Conservation (phyloP, 2,113 vertebrate species). For the Redunca redunca region DNA sequence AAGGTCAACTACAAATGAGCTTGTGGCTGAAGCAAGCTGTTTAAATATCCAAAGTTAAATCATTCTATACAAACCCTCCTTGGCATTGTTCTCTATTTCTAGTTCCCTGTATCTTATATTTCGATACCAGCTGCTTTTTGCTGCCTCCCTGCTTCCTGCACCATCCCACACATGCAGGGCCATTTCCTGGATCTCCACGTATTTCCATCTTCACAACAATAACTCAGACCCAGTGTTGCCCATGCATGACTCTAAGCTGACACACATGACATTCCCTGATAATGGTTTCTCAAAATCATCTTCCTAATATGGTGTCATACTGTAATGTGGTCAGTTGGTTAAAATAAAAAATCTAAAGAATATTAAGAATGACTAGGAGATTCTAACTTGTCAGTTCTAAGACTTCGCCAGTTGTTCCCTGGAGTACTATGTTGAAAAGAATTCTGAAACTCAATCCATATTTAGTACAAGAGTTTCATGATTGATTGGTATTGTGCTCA, state of each 20-base stretch:
- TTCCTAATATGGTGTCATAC: neutral
- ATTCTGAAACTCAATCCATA: neutral
- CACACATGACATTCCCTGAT: neutral
- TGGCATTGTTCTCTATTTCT: neutral
- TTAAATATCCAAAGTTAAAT: neutral
- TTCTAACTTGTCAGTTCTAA: neutral
- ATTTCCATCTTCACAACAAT: neutral
- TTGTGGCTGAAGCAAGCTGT: neutral
- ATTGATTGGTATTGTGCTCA: neutral
- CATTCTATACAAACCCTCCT: neutral
- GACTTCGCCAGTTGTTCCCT: neutral
- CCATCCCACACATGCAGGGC: neutral
- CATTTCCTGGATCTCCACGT: neutral
- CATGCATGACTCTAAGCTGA: neutral
- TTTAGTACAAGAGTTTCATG: neutral
- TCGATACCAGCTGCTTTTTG: neutral
- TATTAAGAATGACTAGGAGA: neutral
- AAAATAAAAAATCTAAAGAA: neutral
- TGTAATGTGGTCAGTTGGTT: neutral
- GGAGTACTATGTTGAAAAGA: neutral
- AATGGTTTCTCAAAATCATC: neutral
- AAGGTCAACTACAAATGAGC: neutral
- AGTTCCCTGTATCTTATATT: neutral
- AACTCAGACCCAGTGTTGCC: neutral
- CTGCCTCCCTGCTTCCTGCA: neutral